Evolutionary conservation across 2,113 vertebrate species (phyloP).

Genomic region (Chinchilla lanigera): DNA sequence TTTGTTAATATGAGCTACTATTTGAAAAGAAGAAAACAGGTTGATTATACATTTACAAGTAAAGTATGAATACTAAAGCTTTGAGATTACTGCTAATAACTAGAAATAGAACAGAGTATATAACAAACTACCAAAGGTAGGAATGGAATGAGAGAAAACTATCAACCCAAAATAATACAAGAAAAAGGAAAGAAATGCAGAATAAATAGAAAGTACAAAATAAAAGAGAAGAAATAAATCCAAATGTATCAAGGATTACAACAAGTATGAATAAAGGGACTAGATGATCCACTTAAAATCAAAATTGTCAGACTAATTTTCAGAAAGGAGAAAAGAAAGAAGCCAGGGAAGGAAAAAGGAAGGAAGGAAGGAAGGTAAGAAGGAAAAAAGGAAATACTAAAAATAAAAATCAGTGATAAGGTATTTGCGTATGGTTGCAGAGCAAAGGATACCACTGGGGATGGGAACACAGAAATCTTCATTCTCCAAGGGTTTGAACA

Average conservation of each 20-base stretch:
- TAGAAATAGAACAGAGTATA: neutral
- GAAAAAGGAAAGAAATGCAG: neutral
- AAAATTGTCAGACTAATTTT: neutral
- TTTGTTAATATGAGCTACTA: too few species aligned
- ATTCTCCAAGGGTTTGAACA: neutral
- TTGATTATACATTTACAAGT: neutral
- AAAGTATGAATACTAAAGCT: neutral
- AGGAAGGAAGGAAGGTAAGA: too few species aligned
- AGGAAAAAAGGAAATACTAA: neutral
- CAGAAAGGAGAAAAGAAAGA: too few species aligned
- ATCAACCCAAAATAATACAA: neutral
- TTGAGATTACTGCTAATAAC: neutral
- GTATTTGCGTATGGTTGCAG: neutral
- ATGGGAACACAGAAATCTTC: neutral
- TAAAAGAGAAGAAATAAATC: neutral
- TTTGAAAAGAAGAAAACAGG: neutral
- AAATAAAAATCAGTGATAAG: neutral
- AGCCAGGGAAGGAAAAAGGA: accelerated
- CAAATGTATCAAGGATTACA: neutral
- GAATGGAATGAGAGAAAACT: neutral
- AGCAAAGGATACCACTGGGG: neutral
- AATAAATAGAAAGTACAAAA: neutral
- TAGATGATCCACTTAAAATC: slow-evolving; percentile 5
- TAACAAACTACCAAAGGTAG: neutral
- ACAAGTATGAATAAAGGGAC: neutral